Evolutionary conservation across 2,888 invertebrate genomes (phyloP).

Genomic region (Acronicta psi): DNA sequence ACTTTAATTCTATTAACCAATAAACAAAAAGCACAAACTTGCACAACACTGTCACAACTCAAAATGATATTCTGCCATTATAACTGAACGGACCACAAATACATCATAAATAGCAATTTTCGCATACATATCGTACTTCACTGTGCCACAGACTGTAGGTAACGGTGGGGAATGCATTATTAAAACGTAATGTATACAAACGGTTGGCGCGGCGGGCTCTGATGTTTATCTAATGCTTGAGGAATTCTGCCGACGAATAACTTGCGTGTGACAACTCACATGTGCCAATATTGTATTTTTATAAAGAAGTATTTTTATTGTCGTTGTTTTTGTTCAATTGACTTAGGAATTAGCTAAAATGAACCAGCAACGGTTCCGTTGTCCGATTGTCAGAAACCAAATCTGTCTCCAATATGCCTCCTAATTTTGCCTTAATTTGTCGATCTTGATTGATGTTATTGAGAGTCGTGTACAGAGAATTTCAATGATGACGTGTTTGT

Average conservation of each 20-base stretch:
- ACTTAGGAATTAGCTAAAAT: no score
- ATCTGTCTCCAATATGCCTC: no score
- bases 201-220: constrained; percentile 27
- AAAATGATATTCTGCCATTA: constrained; percentile 15
- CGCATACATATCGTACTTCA: constrained; percentile 49
- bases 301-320: no score
- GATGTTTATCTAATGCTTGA: constrained; percentile 46
- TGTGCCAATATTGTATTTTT: constrained; percentile 19
- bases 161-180: constrained; percentile 60
- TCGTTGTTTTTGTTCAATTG: no score
- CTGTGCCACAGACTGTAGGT: constrained; percentile 18
- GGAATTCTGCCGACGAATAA: constrained; percentile 43
- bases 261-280: constrained; percentile 38
- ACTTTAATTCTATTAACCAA: background rate
- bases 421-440: no score
- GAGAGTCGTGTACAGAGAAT: no score
- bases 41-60: background rate
- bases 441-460: no score
- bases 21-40: background rate
- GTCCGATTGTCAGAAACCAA: no score
- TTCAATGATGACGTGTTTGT: no score
- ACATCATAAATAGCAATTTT: constrained; percentile 51
- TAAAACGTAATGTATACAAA: constrained; percentile 57
- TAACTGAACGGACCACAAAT: constrained; percentile 25
- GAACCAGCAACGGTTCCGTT: no score